phyloP scores from a whole-genome alignment of 2,888 invertebrate genomes.

The Parnassius glacialis region DNA sequence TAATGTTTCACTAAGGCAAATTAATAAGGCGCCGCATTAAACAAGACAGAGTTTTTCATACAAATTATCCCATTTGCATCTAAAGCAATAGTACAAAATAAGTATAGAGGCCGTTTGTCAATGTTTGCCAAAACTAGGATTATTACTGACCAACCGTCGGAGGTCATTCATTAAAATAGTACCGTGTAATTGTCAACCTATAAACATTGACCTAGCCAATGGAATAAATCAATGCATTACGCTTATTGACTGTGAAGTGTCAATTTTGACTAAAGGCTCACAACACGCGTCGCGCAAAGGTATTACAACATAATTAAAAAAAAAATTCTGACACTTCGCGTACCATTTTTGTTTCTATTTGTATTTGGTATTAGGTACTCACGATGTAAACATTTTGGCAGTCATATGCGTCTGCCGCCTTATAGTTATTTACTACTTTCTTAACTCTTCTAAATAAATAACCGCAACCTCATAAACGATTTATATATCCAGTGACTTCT shows the following conservation, averaged over 20 bases:
- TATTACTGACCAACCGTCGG: slow-evolving; percentile 39
- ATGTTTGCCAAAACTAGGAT: slow-evolving; percentile 60
- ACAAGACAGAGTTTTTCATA: slow-evolving; percentile 28
- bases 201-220: slow-evolving; percentile 20
- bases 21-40: too few relatives aligned
- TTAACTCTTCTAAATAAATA: too few relatives aligned
- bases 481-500: too few relatives aligned
- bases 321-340: too few relatives aligned
- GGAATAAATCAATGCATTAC: slow-evolving; percentile 6
- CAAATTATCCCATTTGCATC: slow-evolving; percentile 55
- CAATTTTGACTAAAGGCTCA: too few relatives aligned
- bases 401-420: slow-evolving; percentile 14
- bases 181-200: slow-evolving; percentile 24
- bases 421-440: neutral
- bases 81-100: slow-evolving; percentile 37
- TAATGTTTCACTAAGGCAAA: too few relatives aligned
- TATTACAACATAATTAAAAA: too few relatives aligned
- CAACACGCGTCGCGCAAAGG: too few relatives aligned
- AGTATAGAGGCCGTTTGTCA: slow-evolving; percentile 32
- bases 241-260: neutral
- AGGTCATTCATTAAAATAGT: slow-evolving; percentile 19
- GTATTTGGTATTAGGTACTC: slow-evolving; percentile 18
- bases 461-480: too few relatives aligned
- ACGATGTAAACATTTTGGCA: slow-evolving; percentile 20
- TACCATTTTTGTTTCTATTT: slow-evolving; percentile 3